These are phyloP conservation scores for Nettapus auritus DNA, from an alignment of 2,113 vertebrate genomes.

Conservation along the genomic window DNA sequence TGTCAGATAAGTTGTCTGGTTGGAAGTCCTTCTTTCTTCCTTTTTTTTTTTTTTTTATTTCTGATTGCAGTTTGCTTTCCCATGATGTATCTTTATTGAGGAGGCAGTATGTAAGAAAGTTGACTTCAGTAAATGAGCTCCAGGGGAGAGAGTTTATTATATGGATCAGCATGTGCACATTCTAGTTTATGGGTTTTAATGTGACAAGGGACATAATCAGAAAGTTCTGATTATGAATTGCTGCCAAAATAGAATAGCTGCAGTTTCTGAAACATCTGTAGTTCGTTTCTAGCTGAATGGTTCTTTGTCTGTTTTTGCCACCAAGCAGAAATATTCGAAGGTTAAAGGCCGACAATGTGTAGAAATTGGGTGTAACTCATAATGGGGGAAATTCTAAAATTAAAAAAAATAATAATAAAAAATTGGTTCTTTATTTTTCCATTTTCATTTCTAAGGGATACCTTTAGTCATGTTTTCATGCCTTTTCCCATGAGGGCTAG, in stretches of 20 bases:
- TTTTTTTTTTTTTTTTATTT: accelerated
- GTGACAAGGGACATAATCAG: slow-evolving; percentile 45
- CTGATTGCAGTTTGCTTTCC: slow-evolving; percentile 35
- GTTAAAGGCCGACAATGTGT: neutral
- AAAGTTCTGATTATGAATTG: slow-evolving; percentile 58
- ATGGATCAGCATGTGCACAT: slow-evolving; percentile 51
- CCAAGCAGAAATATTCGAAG: slow-evolving; percentile 29
- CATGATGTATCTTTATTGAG: slow-evolving; percentile 12
- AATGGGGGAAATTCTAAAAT: neutral
- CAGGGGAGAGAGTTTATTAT: slow-evolving; percentile 55
- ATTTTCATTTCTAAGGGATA: neutral
- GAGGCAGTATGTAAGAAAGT: slow-evolving; percentile 17
- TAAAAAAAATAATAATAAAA: neutral
- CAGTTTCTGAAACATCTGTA: slow-evolving; percentile 59
- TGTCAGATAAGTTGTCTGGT: neutral
- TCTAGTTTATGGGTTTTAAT: slow-evolving; percentile 56
- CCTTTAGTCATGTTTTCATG: neutral
- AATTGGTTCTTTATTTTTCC: neutral
- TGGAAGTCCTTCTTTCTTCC: neutral
- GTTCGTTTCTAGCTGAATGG: slow-evolving; percentile 49
- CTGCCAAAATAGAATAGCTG: slow-evolving; percentile 57
- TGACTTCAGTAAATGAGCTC: slow-evolving; percentile 63
- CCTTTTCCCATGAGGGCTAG: neutral
- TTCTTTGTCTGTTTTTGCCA: slow-evolving; percentile 44
- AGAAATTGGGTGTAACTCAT: neutral